Conservation (phyloP, 2,888 invertebrate species). For the Nemotelus nigrinus region DNA sequence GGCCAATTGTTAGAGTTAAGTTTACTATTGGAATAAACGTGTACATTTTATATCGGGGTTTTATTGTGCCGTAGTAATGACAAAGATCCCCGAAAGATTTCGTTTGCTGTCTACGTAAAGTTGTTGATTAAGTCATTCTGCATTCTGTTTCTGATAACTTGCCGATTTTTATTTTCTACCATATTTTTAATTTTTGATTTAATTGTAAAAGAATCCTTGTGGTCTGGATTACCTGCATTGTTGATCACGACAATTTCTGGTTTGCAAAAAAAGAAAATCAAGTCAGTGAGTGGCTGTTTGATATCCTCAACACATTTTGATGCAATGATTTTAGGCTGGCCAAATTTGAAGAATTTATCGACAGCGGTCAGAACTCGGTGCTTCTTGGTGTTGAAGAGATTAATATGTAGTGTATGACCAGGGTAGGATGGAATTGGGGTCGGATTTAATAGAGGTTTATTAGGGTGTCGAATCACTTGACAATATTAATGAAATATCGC, state of each 20-base stretch:
- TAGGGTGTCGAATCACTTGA: conserved; percentile 36
- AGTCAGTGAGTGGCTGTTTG: conserved; percentile 45
- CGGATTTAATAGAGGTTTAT: neutral
- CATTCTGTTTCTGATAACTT: too few species aligned
- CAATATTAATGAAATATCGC: conserved; percentile 17
- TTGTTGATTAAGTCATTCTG: too few species aligned
- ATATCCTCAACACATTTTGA: conserved; percentile 44
- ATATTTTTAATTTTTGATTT: too few species aligned
- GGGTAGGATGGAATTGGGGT: neutral
- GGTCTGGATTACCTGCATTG: conserved; percentile 40
- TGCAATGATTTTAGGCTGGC: conserved; percentile 29
- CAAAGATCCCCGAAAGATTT: too few species aligned
- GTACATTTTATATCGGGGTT: too few species aligned
- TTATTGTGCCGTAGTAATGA: too few species aligned
- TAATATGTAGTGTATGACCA: conserved; percentile 27
- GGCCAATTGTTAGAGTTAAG: too few species aligned
- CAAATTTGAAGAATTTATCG: conserved; percentile 49
- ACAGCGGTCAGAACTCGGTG: neutral
- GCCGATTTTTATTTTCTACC: too few species aligned
- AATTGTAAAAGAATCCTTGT: too few species aligned
- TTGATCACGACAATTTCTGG: conserved; percentile 49
- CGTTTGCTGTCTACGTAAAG: too few species aligned
- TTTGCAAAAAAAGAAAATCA: conserved; percentile 47
- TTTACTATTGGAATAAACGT: too few species aligned
- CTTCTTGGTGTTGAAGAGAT: conserved; percentile 41